A percentile compares a stretch with the other conserved stretches of the same genome.
These are phyloP conservation scores for Cheirogaleus medius DNA, from an alignment of 2,113 vertebrate species.

Conservation along the genomic window DNA sequence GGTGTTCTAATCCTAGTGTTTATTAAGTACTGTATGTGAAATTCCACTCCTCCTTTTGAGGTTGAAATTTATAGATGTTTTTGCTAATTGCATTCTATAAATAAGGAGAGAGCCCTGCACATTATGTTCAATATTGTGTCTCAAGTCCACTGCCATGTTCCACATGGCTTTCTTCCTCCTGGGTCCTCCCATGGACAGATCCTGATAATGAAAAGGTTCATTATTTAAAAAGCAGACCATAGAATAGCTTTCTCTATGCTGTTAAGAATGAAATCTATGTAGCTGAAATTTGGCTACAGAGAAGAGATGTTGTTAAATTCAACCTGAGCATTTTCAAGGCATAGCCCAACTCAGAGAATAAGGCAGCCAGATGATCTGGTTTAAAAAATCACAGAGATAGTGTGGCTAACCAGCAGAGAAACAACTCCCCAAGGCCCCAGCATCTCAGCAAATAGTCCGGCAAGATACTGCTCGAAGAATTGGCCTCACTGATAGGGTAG, in stretches of 20 bases:
- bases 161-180: neutral
- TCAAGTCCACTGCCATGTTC: neutral
- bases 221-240: conserved; percentile 4
- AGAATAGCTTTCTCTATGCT: neutral
- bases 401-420: neutral
- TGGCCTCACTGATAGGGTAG: neutral
- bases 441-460: neutral
- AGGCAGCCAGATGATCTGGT: conserved; percentile 45
- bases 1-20: neutral
- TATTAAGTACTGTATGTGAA: neutral
- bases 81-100: neutral
- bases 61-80: neutral
- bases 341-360: conserved; percentile 12
- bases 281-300: conserved; percentile 29
- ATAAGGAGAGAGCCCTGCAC: neutral
- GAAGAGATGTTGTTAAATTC: conserved; percentile 8
- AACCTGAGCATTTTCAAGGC: conserved; percentile 36
- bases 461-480: neutral
- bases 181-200: neutral
- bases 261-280: conserved; percentile 46
- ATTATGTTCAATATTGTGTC: neutral
- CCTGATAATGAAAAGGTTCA: conserved; percentile 50
- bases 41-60: neutral
- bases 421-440: neutral
- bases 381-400: conserved; percentile 64